phyloP scores from a whole-genome alignment of 2,797 vertebrate species.

The Dicrostonyx torquatus region DNA sequence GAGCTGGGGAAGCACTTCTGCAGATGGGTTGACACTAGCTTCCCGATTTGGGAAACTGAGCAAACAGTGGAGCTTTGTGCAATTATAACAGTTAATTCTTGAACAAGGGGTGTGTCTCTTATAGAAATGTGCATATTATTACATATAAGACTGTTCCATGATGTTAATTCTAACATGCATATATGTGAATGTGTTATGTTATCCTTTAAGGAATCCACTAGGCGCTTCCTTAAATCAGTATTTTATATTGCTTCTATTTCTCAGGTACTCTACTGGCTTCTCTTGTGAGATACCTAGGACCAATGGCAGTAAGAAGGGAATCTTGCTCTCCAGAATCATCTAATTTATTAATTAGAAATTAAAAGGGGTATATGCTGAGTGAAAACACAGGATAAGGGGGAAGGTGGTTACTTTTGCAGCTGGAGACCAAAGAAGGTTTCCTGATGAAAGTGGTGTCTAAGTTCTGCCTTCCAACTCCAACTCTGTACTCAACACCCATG shows the following conservation, averaged over 20 bases:
- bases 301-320: neutral
- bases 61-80: neutral
- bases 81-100: neutral
- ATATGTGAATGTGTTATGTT: neutral
- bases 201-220: neutral
- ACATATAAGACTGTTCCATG: neutral
- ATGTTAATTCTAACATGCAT: neutral
- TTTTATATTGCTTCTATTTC: neutral
- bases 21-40: neutral
- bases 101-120: neutral
- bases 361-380: neutral
- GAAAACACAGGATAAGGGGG: neutral
- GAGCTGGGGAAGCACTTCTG: neutral
- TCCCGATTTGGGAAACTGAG: neutral
- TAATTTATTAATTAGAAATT: neutral
- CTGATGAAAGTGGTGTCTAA: neutral
- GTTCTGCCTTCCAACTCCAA: neutral
- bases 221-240: neutral
- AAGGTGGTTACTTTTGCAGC: neutral
- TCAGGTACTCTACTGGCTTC: neutral
- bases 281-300: neutral
- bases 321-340: neutral
- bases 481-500: fast-evolving
- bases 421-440: neutral
- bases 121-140: neutral